Evolutionary conservation across 2,888 invertebrate genomes (phyloP).

Genomic region (Candidula unifasciata): DNA sequence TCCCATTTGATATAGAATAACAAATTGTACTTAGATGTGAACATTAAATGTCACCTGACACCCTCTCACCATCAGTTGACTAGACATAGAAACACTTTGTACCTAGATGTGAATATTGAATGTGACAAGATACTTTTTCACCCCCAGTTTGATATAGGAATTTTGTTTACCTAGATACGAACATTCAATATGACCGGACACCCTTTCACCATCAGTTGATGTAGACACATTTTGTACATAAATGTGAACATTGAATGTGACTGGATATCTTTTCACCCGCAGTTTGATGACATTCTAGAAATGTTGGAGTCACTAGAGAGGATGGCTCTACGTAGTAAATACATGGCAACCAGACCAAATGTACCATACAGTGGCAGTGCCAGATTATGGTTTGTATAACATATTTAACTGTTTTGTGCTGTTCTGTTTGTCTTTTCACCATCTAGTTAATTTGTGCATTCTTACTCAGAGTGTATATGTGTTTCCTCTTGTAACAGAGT

Average conservation of each 20-base stretch:
- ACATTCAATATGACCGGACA: too few relatives aligned
- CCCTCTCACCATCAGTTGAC: slow-evolving; percentile 85
- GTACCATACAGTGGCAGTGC: slow-evolving; percentile 83
- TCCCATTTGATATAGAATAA: too few relatives aligned
- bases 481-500: too few relatives aligned
- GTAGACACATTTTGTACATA: too few relatives aligned
- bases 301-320: slow-evolving; percentile 93
- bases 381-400: slow-evolving; percentile 81
- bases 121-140: too few relatives aligned
- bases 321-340: slow-evolving; percentile 87
- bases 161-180: too few relatives aligned
- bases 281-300: slow-evolving; percentile 93
- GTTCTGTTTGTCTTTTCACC: neutral
- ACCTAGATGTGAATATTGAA: too few relatives aligned
- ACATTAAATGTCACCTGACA: neutral
- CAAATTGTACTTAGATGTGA: too few relatives aligned
- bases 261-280: slow-evolving; percentile 75
- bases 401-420: neutral
- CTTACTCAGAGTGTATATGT: too few relatives aligned
- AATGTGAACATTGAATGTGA: neutral
- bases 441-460: too few relatives aligned
- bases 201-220: too few relatives aligned
- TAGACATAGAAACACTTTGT: slow-evolving; percentile 90
- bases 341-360: slow-evolving; percentile 90
- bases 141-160: too few relatives aligned